These are phyloP conservation scores for Allygus modestus DNA, from an alignment of 2,888 invertebrate genomes.

Conservation along the genomic window DNA sequence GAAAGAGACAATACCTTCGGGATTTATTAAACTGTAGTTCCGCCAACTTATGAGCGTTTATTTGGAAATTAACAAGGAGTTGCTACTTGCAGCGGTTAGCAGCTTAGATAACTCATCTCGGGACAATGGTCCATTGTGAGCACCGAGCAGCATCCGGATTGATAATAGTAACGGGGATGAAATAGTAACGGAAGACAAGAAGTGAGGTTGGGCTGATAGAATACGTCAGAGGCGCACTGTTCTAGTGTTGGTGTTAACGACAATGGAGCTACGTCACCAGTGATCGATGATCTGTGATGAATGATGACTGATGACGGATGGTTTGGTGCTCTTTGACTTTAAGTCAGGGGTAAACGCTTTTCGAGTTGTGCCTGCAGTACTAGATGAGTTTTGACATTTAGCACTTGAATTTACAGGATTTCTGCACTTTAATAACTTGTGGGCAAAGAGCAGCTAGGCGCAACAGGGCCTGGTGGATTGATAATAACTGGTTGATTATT, in stretches of 20 bases:
- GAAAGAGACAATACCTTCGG: constrained; percentile 14
- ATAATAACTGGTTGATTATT: too few relatives aligned
- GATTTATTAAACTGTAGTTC: too few relatives aligned
- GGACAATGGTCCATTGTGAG: constrained; percentile 33
- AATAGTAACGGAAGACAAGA: constrained; percentile 6
- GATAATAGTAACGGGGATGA: background rate
- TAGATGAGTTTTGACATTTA: too few relatives aligned
- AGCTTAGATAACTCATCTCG: constrained; percentile 29
- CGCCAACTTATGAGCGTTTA: constrained; percentile 37
- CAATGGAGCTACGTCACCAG: background rate
- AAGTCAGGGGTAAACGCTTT: background rate
- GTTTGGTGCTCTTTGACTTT: background rate
- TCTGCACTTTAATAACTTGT: too few relatives aligned
- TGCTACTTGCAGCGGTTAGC: constrained; percentile 14
- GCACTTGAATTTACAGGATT: too few relatives aligned
- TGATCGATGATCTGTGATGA: background rate
- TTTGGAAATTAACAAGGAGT: constrained; percentile 46
- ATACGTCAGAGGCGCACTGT: too few relatives aligned
- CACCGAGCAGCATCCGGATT: constrained; percentile 3
- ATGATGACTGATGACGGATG: background rate
- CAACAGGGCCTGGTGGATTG: too few relatives aligned
- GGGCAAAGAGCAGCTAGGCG: too few relatives aligned
- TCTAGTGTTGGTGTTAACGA: background rate
- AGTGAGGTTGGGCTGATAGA: too few relatives aligned
- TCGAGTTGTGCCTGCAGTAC: too few relatives aligned